phyloP scores from a whole-genome alignment of 1,140 invertebrate genomes.

The Physella acuta region DNA sequence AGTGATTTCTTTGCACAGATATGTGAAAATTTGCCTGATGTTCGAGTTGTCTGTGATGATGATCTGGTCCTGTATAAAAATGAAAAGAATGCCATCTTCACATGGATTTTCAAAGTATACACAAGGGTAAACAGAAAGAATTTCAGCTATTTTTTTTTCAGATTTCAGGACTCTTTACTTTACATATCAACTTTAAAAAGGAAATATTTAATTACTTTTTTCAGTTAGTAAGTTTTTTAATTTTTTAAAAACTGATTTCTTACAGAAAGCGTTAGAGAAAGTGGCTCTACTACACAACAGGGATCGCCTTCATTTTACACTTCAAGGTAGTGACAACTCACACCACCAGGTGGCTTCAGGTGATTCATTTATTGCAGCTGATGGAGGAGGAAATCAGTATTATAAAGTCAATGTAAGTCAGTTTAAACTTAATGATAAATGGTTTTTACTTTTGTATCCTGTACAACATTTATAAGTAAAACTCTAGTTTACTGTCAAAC shows the following conservation, averaged over 20 bases:
- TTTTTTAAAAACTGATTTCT: background rate
- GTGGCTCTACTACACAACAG: slow-evolving; percentile 50
- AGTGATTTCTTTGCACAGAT: slow-evolving; percentile 36
- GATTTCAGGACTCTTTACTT: too few species aligned
- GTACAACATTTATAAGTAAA: too few species aligned
- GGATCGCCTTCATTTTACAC: slow-evolving; percentile 50
- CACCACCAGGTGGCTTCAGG: slow-evolving; percentile 46
- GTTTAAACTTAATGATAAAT: too few species aligned
- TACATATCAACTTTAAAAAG: too few species aligned
- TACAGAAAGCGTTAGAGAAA: slow-evolving; percentile 39
- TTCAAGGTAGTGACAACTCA: slow-evolving; percentile 25
- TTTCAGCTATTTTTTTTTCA: too few species aligned
- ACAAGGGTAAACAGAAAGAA: too few species aligned
- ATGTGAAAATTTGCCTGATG: slow-evolving; percentile 37
- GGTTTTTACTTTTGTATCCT: too few species aligned
- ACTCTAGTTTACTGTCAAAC: too few species aligned
- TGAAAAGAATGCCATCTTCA: slow-evolving; percentile 43
- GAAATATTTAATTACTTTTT: background rate
- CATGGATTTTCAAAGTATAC: slow-evolving; percentile 42
- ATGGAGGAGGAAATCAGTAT: slow-evolving; percentile 31
- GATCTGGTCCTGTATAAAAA: slow-evolving; percentile 40
- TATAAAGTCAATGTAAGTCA: slow-evolving; percentile 35
- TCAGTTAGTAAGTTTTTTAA: background rate
- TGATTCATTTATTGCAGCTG: slow-evolving; percentile 37
- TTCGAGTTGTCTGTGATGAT: slow-evolving; percentile 34